These are phyloP conservation scores for Tethya wilhelma DNA, from an alignment of 37 sponge, comb jelly and placozoan genomes.

Conservation along the genomic window DNA sequence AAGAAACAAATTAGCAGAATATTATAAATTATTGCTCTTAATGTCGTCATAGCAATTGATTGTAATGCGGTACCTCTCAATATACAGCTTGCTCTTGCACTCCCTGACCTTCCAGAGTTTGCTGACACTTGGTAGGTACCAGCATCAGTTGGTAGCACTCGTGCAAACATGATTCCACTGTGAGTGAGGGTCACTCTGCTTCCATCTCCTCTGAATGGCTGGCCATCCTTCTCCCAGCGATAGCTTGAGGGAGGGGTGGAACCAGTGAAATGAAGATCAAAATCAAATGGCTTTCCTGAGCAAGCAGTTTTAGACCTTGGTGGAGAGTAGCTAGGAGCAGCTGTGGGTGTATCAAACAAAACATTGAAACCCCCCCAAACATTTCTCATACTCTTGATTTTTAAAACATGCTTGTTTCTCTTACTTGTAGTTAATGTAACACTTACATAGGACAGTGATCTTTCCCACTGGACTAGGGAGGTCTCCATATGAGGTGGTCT, in stretches of 20 bases:
- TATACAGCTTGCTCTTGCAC: not conserved
- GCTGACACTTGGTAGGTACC: slow-evolving; percentile 30
- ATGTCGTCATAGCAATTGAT: not conserved
- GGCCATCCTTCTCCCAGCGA: slow-evolving; percentile 47
- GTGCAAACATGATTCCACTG: slow-evolving; percentile 46
- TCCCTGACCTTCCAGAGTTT: not conserved
- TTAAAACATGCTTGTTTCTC: not conserved
- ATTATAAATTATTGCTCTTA: too few species aligned
- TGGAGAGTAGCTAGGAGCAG: slow-evolving; percentile 12
- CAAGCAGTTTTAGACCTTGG: slow-evolving; percentile 6
- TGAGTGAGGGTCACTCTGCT: slow-evolving; percentile 23
- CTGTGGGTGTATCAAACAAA: too few species aligned
- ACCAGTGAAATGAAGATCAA: slow-evolving; percentile 30
- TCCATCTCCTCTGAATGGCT: slow-evolving; percentile 6
- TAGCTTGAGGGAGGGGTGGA: not conserved
- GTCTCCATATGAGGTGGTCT: slow-evolving; percentile 23
- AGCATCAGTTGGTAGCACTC: slow-evolving; percentile 26
- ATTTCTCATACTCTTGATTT: not conserved
- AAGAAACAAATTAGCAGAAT: too few species aligned
- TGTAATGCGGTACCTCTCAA: slow-evolving; percentile 17
- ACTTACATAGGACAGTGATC: slow-evolving; percentile 40
- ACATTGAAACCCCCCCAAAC: not conserved
- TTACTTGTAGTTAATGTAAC: not conserved
- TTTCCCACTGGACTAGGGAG: slow-evolving; percentile 43
- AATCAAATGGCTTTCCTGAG: slow-evolving; percentile 37